Evolutionary conservation across 2,888 invertebrate genomes (phyloP), one percentile per base, ranked within the genome.

Genomic region (Spodoptera picta): DNA sequence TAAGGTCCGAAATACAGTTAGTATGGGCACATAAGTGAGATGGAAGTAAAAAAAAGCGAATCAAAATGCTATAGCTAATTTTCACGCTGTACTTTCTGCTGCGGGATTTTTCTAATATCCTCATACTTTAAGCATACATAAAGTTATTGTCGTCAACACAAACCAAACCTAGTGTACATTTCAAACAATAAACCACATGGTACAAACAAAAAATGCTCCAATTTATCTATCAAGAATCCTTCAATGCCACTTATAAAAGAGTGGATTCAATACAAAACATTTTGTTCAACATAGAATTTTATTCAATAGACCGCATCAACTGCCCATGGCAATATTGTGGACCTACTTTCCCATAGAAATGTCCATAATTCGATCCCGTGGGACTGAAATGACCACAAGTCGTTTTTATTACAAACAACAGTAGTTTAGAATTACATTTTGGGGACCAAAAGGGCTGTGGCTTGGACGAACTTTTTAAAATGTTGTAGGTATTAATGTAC

Each of bases 301-400:
- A 41, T 50, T 5, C 51, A 60, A 72, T 59, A 42, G 61, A 73
- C 69, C 73, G 61, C 49, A 47, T 49, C 50, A 27, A 53, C 48
- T 66, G 27, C 48, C 56, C 58, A 72, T 64, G 63, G 66, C 56
- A 56, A 59, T 58, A 72, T 66, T 44, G 44, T 67, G 45, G 55
- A 46, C 63, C 73, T 57, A 75, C 65, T 71, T 69, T 73, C 79
- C 67, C 79, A 79, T 71, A 36, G 61, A 65, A 74, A 60, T 54
- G 66, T 61, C 67, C 53, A 75, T 74, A 81, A 79, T 57, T 51
- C 51, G 69, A 82, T 61, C 80, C 76, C 83, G 80, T 83, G 82
- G 78, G 82, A 82, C 51, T 65, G 45, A 47, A 45, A 62, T 75
- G 76, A 78, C 80, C 80, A 53, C 80, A 79, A 61, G 69, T 52